Evolutionary conservation across 2,888 invertebrate species (phyloP), one percentile per base, ranked within the genome.

Genomic region (Volucella zonaria): DNA sequence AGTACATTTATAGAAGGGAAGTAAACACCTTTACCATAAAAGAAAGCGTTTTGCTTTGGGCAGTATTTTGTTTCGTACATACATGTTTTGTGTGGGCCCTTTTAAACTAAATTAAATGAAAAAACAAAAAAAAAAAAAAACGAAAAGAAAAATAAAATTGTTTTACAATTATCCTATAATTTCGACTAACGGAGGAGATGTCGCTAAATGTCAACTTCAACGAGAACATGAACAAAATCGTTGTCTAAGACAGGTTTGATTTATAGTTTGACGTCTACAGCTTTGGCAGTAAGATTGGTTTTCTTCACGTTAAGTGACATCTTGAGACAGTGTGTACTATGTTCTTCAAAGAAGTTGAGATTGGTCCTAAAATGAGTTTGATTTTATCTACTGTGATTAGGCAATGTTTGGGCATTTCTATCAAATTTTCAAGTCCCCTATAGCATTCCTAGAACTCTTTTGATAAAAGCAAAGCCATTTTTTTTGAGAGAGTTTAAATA

Each of bases 151-250:
- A 58, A 31, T 42, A 66, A 38, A 62, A 67, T 49, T 62, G 23
- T 52, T 71, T 40, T 56, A 59, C 31, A 56, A 64, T 47, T 77
- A 85, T 76, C 43, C 77, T 87, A 86, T 31, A 73, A 66, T 74
- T 80, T 80, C 88, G 89, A 88, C 89, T 89, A 88, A 87, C 88
- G 89, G 89, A 89, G 89, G 89, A 89, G 89, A 88, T 88, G 89
- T 89, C 87, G 82, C 23, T 78, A 43, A 31, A 45, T 74, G 14
- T 78, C 77, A 74, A 82, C 77, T 78, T 62, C 81, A 9, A 47
- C 9, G 61, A 15, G 73, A 76, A 73, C 66, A 18, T n/a, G 11
- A 45, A 1, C 38, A 10, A 8, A 77, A 38, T 14, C 38, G 18
- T 71, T 87, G 71, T 76, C 49, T 59, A 81, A 66, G 76, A 75